A percentile compares a stretch with the other conserved stretches of the same genome.
Evolutionary conservation across 2,797 vertebrate genomes (phyloP).

Genomic region (Catamblyrhynchus diadema): DNA sequence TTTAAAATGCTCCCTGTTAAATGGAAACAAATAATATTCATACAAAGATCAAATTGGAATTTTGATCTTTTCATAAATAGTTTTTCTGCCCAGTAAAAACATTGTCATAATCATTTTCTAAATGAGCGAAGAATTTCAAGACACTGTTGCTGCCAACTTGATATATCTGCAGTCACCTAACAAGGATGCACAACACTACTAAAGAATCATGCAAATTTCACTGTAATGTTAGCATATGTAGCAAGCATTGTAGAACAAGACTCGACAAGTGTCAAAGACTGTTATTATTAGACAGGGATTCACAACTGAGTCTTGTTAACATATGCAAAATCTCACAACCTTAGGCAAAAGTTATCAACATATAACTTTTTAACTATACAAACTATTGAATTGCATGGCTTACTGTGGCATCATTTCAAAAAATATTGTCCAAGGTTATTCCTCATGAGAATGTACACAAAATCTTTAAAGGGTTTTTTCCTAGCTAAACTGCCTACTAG

Average conservation of each 20-base stretch:
- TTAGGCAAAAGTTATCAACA: neutral
- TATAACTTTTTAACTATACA: neutral
- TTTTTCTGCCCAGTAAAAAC: neutral
- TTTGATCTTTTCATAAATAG: neutral
- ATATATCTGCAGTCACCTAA: neutral
- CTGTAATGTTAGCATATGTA: neutral
- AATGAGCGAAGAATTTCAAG: neutral
- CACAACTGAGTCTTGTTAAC: neutral
- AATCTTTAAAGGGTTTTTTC: neutral
- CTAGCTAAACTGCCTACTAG: neutral
- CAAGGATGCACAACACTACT: neutral
- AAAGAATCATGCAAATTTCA: slow-evolving; percentile 4
- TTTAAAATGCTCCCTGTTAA: neutral
- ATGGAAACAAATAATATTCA: neutral
- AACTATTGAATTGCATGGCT: neutral
- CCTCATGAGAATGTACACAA: neutral
- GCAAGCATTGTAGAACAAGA: neutral
- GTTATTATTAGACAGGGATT: neutral
- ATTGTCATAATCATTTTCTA: neutral
- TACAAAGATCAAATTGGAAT: neutral
- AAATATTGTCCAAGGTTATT: neutral
- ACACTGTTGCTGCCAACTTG: neutral
- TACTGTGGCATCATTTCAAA: neutral
- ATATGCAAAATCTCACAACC: slow-evolving; percentile 4
- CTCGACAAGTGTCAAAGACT: neutral